Percentiles rank a stretch among this genome's conserved stretches.
Conservation (phyloP, 2,797 vertebrate genomes). For the Acipenser transmontanus region DNA sequence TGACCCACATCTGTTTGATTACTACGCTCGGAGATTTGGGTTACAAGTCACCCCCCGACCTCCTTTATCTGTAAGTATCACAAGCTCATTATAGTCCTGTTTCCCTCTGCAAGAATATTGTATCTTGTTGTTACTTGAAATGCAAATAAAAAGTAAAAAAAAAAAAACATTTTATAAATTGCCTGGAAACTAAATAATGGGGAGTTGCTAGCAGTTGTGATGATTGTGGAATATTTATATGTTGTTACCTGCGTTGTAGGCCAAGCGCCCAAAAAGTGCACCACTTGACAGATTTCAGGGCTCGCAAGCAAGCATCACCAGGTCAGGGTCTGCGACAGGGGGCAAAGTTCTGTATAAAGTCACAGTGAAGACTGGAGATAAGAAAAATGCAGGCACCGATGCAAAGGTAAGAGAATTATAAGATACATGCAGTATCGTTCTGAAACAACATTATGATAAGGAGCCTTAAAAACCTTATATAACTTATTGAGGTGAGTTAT, state of each 20-base stretch:
- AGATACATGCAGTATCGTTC: no score
- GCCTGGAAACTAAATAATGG: no score
- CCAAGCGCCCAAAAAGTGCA: constrained; percentile 10
- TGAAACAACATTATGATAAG: no score
- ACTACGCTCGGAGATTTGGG: constrained; percentile 30
- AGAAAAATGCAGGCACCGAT: constrained; percentile 24
- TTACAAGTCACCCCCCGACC: constrained; percentile 1
- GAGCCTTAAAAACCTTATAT: no score
- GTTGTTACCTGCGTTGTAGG: background rate
- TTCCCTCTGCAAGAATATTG: no score
- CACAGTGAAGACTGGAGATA: constrained; percentile 30
- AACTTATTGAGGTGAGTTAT: no score
- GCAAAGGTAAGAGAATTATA: constrained; percentile 24
- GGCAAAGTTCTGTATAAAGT: constrained; percentile 29
- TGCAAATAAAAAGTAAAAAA: no score
- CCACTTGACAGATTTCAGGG: background rate
- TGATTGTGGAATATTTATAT: no score
- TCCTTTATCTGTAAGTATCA: constrained; percentile 13
- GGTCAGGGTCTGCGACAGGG: background rate
- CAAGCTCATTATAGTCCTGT: background rate
- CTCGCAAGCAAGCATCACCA: background rate
- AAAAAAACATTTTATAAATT: no score
- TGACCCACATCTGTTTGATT: constrained; percentile 30
- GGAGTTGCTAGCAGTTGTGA: no score
- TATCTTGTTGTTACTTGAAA: no score